Evolutionary conservation across 2,888 invertebrate species (phyloP).

Genomic region (Scelioninae gen. 2): DNA sequence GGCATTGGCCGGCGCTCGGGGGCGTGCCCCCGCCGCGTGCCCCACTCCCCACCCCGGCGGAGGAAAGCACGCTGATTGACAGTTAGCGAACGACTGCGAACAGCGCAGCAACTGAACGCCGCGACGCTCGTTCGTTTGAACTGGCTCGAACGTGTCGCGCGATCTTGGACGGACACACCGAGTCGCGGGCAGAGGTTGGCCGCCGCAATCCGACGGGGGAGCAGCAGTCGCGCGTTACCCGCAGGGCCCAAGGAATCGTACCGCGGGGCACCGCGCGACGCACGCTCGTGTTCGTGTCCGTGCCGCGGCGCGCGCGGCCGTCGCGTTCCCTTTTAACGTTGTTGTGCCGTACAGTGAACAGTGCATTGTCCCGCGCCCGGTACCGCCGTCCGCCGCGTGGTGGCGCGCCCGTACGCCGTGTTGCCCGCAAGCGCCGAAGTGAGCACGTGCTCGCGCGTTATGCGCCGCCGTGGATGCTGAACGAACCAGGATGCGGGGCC

Average conservation of each 20-base stretch:
- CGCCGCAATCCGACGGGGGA: conserved; percentile 8
- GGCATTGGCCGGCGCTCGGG: conserved; percentile 69
- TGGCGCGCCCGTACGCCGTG: conserved; percentile 37
- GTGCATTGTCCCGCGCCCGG: too few relatives aligned
- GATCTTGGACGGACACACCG: conserved; percentile 46
- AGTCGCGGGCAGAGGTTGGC: too few relatives aligned
- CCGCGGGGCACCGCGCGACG: conserved; percentile 26
- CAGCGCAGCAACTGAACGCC: conserved; percentile 79
- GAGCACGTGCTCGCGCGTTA: conserved; percentile 63
- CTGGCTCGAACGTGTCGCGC: conserved; percentile 61
- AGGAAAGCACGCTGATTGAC: conserved; percentile 78
- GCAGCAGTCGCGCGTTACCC: conserved; percentile 5
- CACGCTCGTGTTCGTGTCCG: conserved; percentile 3
- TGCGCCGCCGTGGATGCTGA: conserved; percentile 62
- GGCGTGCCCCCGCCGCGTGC: conserved; percentile 70
- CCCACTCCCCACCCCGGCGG: conserved; percentile 75
- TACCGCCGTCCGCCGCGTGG: conserved; percentile 51
- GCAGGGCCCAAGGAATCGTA: too few relatives aligned
- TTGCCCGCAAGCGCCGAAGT: conserved; percentile 28
- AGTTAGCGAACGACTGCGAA: conserved; percentile 82
- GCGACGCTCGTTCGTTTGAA: conserved; percentile 72
- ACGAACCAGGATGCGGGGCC: conserved; percentile 69
- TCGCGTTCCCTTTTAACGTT: conserved; percentile 49
- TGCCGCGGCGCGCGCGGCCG: conserved; percentile 34
- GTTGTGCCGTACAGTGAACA: conserved; percentile 55